Base-by-base conservation (phyloP, 2,113 vertebrate species). In the Corvus cornix region DNA sequence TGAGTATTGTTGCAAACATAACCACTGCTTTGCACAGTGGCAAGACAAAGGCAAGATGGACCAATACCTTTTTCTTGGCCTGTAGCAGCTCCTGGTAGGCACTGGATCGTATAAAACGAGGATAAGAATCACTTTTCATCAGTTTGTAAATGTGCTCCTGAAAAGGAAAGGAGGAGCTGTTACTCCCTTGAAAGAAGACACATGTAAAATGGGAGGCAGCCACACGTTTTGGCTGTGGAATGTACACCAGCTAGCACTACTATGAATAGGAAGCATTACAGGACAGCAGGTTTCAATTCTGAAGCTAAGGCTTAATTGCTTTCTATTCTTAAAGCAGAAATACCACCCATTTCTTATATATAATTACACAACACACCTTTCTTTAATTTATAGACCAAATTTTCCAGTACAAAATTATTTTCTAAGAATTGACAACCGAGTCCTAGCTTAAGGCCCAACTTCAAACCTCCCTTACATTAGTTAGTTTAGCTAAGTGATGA, bases 51-150 rank as follows among this genome's bases (percentile, higher is more conserved):
- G 93, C 93, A 97, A 96, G 96, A 97, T 97, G 90, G 90, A 97
- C 92, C 94, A 97, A 92, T 98, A 99, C 99, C 99, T 99, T 99
- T 98, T 99, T 99, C 98, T 99, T 99, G 96, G 99, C 99, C 98
- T 99, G 99, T 98, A 99, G 98, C 97, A 99, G 98, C 97, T 99
- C 99, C 98, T 99, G 99, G 97, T 99, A 99, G 99, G 99, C 99
- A 99, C 98, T 99, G 98, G 99, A 99, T 98, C 99, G 99, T 98
- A 99, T 99, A 98, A 99, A 99, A 97, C 99, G 99, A 94, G 99
- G 99, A 92, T 99, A 99, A 81, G 99, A 99, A 97, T 99, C 99
- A 97, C 99, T 99, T 98, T 99, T 99, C 99, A 99, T 99, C 98
- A 99, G 96, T 97, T 99, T 99, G 98, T 99, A 99, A 98, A 99